Conservation (phyloP, 2,888 invertebrate species). For the Enchytraeus crypticus region DNA sequence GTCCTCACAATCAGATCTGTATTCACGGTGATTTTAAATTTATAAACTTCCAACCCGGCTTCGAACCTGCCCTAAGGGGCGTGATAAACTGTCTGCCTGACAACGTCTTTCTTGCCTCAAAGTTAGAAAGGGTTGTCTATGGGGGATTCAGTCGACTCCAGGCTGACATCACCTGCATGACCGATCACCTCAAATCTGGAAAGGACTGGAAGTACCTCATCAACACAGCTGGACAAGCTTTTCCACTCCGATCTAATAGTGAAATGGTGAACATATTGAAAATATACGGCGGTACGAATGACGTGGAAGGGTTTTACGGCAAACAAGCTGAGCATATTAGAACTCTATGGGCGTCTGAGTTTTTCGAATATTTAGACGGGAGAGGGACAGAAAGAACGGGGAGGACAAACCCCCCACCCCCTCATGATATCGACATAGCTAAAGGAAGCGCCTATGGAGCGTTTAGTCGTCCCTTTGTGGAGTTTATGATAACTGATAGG, state of each 20-base stretch:
- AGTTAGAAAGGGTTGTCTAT: conserved; percentile 40
- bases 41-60: conserved; percentile 19
- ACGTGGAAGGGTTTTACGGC: conserved; percentile 42
- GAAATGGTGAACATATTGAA: conserved; percentile 45
- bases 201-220: conserved; percentile 43
- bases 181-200: conserved; percentile 30
- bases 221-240: conserved; percentile 43
- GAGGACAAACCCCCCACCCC: conserved; percentile 24
- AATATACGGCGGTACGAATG: conserved; percentile 45
- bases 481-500: conserved; percentile 35
- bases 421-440: conserved; percentile 32
- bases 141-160: conserved; percentile 39
- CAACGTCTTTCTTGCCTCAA: conserved; percentile 44
- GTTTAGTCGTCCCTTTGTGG: conserved; percentile 41
- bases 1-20: conserved; percentile 43
- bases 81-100: conserved; percentile 36
- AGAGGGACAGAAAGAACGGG: conserved; percentile 29
- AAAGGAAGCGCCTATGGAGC: conserved; percentile 46
- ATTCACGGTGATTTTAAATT: conserved; percentile 41
- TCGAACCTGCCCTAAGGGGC: conserved; percentile 28
- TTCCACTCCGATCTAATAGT: conserved; percentile 42
- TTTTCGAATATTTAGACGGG: too few species aligned
- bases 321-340: conserved; percentile 27
- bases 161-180: conserved; percentile 44
- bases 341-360: too few species aligned